Percentiles rank a stretch among this genome's conserved stretches.
Conservation (phyloP, 2,888 invertebrate species). For the Epinotia bilunana region DNA sequence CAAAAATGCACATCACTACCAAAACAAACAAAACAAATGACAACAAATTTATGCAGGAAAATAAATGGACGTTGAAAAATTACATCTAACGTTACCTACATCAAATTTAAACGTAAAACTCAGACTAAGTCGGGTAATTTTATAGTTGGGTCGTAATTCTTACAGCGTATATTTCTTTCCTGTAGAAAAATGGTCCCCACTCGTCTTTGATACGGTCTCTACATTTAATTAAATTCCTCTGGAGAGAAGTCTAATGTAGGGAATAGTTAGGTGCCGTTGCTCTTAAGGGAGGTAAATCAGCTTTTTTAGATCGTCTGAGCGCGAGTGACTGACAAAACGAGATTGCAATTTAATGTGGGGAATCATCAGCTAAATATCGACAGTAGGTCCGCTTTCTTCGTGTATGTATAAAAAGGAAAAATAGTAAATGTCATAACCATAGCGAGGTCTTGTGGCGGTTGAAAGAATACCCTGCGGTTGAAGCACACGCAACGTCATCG, state of each 20-base stretch:
- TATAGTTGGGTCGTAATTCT: conserved; percentile 50
- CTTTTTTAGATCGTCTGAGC: conserved; percentile 22
- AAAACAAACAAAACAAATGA: background rate
- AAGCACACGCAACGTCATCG: conserved; percentile 73
- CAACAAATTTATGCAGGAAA: background rate
- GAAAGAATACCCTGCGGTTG: conserved; percentile 57
- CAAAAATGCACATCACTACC: conserved; percentile 4
- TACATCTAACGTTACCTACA: background rate
- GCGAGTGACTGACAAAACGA: background rate
- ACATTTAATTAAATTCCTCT: conserved; percentile 68
- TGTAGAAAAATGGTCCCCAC: conserved; percentile 57
- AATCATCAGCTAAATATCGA: background rate
- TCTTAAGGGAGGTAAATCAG: conserved; percentile 35
- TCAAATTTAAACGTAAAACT: conserved; percentile 26
- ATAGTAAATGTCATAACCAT: conserved; percentile 58
- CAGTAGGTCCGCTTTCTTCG: background rate
- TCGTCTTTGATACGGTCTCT: conserved; percentile 51
- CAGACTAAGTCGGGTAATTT: conserved; percentile 30
- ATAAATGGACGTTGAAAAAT: conserved; percentile 4
- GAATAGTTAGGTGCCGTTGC: conserved; percentile 45
- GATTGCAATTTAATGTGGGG: conserved; percentile 5
- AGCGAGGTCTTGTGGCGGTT: conserved; percentile 52
- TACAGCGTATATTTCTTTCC: conserved; percentile 50
- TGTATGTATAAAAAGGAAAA: conserved; percentile 45
- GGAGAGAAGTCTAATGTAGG: conserved; percentile 41